Conservation (phyloP, 2,888 invertebrate species). For the Stegophylla sp. region DNA sequence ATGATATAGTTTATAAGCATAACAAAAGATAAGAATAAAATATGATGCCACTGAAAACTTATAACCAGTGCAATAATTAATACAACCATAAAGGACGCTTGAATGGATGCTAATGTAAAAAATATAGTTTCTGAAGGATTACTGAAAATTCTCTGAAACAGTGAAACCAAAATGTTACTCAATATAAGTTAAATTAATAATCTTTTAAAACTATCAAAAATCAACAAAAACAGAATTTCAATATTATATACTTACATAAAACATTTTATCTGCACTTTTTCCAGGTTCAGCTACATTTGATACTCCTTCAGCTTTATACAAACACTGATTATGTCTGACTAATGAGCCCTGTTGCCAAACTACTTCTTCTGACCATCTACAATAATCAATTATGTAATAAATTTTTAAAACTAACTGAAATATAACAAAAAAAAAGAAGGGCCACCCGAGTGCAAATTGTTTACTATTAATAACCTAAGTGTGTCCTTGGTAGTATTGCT, state of each 20-base stretch:
- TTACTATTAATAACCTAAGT: no score
- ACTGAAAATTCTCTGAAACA: conserved; percentile 47
- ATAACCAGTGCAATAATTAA: conserved; percentile 39
- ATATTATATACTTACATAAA: conserved; percentile 66
- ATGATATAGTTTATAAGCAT: conserved; percentile 50
- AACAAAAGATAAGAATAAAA: conserved; percentile 45
- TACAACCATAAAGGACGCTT: conserved; percentile 43
- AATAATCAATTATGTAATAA: conserved; percentile 24
- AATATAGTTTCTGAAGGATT: conserved; percentile 56
- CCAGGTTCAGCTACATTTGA: conserved; percentile 89
- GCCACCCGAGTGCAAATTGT: no score
- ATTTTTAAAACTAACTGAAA: conserved; percentile 64
- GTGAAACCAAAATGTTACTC: not conserved
- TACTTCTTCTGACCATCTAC: conserved; percentile 69
- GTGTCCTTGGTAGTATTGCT: no score
- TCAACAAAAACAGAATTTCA: not conserved
- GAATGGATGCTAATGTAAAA: conserved; percentile 50
- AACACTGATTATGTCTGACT: conserved; percentile 75
- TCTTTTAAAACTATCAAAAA: not conserved
- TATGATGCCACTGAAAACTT: conserved; percentile 57
- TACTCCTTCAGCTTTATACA: conserved; percentile 79
- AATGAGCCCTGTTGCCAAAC: conserved; percentile 80
- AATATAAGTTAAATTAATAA: not conserved
- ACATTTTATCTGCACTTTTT: conserved; percentile 79
- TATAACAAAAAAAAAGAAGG: no score